Evolutionary conservation across 2,797 vertebrate species (phyloP), one percentile per base, ranked within the genome.

Genomic region (Syngnathus acus): DNA sequence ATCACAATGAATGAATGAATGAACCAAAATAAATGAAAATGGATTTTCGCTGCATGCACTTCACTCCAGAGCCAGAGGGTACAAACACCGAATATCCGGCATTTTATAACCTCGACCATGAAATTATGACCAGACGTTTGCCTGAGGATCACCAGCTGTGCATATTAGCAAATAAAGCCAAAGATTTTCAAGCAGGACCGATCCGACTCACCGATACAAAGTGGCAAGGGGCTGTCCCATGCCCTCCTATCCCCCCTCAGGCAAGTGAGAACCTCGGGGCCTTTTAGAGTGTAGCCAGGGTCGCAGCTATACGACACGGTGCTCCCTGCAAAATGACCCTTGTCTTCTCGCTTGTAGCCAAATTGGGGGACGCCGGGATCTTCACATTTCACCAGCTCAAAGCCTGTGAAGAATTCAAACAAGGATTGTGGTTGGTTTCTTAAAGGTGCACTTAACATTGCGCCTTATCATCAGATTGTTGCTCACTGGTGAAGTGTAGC

Each of bases 281-380:
- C 97, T 19, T 91, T 91, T 72, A 98, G 88, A 1, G 80, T 93
- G 62, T 99, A 99, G 4, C 97, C 97, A 0, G 95, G 95, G 78
- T 98, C 94, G 45, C 97, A 99, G 89, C 79, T 93, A 32, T 97
- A 99, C 0, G 93, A 92, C 75, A 99, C 95, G 0, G 89, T 93
- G 84, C 95, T 99, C 65, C 97, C 97, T 2, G 97, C 95, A 42
- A 98, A 98, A 78, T 99, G 95, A 38, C 97, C 97, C 80, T 94
- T 95, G 10, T 99, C 97, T 0, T 93, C 94, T 16, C 90, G 91
- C 84, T 96, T 98, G 86, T 94, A 98, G 42, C 97, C 97, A 13
- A 97, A 99, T 87, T 93, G 93, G 0, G 97, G 97, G 23, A 93
- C 80, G 17, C 97, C 96, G 0, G 97, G 97, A 76, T 99, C 97